Conservation (phyloP, 2,113 vertebrate genomes). For the Pica pica region DNA sequence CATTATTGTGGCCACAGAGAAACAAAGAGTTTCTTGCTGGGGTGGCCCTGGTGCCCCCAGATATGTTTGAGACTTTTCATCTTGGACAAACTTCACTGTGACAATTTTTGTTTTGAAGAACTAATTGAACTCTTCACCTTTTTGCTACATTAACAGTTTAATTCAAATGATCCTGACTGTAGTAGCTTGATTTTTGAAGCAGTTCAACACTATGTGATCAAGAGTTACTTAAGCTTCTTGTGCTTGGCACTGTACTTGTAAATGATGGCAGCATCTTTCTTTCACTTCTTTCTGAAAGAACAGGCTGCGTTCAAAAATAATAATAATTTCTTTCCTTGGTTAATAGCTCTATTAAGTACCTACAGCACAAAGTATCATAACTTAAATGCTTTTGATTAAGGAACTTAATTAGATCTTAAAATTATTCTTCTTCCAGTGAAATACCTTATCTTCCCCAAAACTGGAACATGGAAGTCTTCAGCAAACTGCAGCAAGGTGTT, state of each 20-base stretch:
- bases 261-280: background rate
- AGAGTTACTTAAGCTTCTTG: background rate
- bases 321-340: background rate
- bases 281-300: background rate
- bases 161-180: background rate
- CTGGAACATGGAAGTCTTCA: background rate
- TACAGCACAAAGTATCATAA: background rate
- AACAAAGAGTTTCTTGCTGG: background rate
- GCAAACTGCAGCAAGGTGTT: background rate
- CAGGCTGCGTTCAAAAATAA: background rate
- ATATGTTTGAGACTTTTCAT: background rate
- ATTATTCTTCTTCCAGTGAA: background rate
- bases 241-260: background rate
- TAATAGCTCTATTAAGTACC: background rate
- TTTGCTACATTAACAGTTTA: background rate
- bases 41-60: background rate
- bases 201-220: background rate
- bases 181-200: background rate
- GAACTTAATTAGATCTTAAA: background rate
- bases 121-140: background rate
- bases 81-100: background rate
- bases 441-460: background rate
- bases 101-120: background rate
- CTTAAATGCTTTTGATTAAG: background rate
- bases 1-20: background rate